phyloP scores from a whole-genome alignment of 2,888 invertebrate species.

The Alloscopus bannaensis region DNA sequence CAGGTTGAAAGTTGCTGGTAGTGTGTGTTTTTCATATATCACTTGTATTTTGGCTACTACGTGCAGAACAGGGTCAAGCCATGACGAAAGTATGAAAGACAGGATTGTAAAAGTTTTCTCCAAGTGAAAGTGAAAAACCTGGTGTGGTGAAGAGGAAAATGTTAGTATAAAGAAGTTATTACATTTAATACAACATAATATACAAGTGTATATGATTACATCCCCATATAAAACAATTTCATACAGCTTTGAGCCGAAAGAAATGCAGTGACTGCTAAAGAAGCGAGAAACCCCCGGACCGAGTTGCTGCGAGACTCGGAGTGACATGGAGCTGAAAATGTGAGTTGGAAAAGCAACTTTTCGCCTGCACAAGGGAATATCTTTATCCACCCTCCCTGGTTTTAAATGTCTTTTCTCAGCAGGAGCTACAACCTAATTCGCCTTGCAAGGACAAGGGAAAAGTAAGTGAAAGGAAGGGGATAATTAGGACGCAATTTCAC shows the following conservation, averaged over 20 bases:
- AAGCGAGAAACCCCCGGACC: not conserved
- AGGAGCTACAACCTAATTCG: slow-evolving; percentile 55
- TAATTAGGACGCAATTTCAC: slow-evolving; percentile 72
- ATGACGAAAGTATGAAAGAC: not conserved
- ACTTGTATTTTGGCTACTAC: no score
- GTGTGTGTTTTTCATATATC: no score
- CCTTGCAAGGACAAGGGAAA: slow-evolving; percentile 56
- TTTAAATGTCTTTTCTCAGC: slow-evolving; percentile 51
- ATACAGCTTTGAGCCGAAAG: not conserved
- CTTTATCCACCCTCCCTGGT: slow-evolving; percentile 38
- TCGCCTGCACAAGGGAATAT: slow-evolving; percentile 24
- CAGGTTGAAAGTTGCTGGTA: no score
- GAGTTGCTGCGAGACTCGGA: slow-evolving; percentile 4
- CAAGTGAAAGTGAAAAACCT: not conserved
- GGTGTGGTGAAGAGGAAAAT: not conserved
- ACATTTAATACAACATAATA: no score
- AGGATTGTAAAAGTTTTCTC: no score
- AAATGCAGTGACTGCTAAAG: slow-evolving; percentile 1
- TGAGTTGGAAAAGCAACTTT: slow-evolving; percentile 25
- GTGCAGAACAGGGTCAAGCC: slow-evolving; percentile 10
- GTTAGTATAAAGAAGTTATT: no score
- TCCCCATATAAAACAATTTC: not conserved
- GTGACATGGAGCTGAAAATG: slow-evolving; percentile 6
- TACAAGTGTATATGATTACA: no score
- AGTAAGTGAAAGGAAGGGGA: slow-evolving; percentile 67